These are phyloP conservation scores for Plagiodera versicolora DNA, from an alignment of 2,888 invertebrate species.

Conservation along the genomic window DNA sequence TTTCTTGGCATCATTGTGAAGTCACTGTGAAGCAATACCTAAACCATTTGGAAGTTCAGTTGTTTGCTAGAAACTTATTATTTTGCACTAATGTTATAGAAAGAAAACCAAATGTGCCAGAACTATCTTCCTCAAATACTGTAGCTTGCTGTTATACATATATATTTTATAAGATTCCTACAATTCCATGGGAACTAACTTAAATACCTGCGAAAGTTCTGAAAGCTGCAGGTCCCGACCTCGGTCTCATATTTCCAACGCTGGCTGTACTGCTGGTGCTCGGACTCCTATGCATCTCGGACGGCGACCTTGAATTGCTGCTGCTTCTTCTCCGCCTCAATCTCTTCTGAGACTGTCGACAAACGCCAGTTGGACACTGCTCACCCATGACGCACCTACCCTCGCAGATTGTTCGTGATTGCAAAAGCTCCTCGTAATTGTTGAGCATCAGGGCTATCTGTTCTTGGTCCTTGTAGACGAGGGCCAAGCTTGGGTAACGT, in stretches of 20 bases:
- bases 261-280: slow-evolving; percentile 45
- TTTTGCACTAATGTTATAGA: too few species aligned
- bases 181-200: neutral
- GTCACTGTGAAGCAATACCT: too few species aligned
- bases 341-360: slow-evolving; percentile 48
- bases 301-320: slow-evolving; percentile 46
- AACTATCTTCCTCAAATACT: too few species aligned
- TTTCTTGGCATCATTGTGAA: too few species aligned
- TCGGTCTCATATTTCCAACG: slow-evolving; percentile 58
- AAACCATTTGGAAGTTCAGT: too few species aligned
- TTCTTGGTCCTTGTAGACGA: slow-evolving; percentile 71
- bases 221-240: slow-evolving; percentile 79
- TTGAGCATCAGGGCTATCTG: slow-evolving; percentile 79
- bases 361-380: slow-evolving; percentile 81
- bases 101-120: too few species aligned
- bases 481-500: slow-evolving; percentile 78
- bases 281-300: slow-evolving; percentile 51
- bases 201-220: slow-evolving; percentile 42
- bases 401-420: slow-evolving; percentile 81
- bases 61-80: too few species aligned
- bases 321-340: slow-evolving; percentile 43
- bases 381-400: slow-evolving; percentile 83
- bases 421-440: slow-evolving; percentile 80
- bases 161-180: too few species aligned
- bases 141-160: too few species aligned